Percentiles rank a stretch among this genome's conserved stretches.
phyloP scores from a whole-genome alignment of 35 echinoderm and acorn worm genomes.

The Chiridota heheva region DNA sequence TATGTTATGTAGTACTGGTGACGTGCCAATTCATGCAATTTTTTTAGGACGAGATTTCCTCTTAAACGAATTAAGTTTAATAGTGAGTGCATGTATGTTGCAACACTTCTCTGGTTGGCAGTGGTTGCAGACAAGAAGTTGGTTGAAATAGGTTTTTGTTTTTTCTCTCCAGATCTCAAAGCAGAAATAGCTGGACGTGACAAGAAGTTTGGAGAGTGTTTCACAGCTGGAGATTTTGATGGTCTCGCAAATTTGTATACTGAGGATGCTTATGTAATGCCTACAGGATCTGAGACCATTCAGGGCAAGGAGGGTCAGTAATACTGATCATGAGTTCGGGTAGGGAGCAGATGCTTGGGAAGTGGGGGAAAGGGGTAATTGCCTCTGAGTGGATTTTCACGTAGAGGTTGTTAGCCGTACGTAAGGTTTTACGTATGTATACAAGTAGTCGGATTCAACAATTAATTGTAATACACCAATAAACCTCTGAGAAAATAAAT shows the following conservation, averaged over 20 bases:
- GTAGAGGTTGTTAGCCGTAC: neutral
- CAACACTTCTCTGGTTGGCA: no score
- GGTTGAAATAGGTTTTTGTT: no score
- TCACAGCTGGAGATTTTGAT: constrained; percentile 7
- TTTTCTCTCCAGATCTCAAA: neutral
- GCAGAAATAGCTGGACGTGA: constrained; percentile 3
- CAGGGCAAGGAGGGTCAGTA: constrained; percentile 26
- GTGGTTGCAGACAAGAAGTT: no score
- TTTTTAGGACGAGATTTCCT: no score
- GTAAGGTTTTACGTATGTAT: neutral
- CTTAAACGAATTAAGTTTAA: no score
- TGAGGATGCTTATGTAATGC: constrained; percentile 37
- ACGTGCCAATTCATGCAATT: no score
- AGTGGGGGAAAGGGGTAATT: neutral
- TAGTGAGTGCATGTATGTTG: no score
- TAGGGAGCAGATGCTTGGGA: neutral
- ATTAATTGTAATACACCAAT: neutral
- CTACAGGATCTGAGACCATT: constrained; percentile 7
- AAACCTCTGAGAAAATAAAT: neutral
- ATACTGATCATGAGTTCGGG: neutral
- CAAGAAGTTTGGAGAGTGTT: constrained; percentile 23
- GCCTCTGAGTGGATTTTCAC: neutral
- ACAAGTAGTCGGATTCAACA: neutral
- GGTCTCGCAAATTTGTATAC: constrained; percentile 26
- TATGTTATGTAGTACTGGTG: no score